phyloP scores from a whole-genome alignment of 1,140 invertebrate species.

The Conus betulinus region DNA sequence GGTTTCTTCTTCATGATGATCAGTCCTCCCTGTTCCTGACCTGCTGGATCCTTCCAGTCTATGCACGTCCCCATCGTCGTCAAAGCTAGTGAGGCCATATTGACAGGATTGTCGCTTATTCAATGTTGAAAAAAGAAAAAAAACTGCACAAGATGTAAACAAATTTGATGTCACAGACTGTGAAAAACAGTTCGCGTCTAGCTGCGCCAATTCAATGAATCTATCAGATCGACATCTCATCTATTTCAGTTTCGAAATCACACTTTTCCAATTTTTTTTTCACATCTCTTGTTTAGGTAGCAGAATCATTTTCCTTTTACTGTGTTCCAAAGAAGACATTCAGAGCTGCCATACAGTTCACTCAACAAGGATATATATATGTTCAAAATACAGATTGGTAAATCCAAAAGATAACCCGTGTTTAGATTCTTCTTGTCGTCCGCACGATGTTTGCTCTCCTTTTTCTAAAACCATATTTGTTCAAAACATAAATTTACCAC shows the following conservation, averaged over 20 bases:
- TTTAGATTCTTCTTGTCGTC: neutral
- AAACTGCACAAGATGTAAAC: neutral
- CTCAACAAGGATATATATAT: no score
- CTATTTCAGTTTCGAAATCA: no score
- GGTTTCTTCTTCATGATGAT: constrained; percentile 85
- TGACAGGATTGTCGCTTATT: neutral
- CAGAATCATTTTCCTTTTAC: no score
- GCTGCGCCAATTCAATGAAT: no score
- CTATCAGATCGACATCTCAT: no score
- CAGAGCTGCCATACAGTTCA: no score
- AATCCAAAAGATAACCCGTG: no score
- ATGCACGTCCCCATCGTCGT: constrained; percentile 79
- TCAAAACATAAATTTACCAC: constrained; percentile 1
- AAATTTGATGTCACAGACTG: neutral
- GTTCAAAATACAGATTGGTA: no score
- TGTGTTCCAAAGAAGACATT: no score
- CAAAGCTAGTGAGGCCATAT: constrained; percentile 51
- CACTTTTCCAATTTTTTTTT: no score
- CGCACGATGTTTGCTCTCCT: neutral
- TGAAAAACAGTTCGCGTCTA: no score
- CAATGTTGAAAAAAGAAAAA: neutral
- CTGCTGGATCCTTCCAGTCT: constrained; percentile 88
- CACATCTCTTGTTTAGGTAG: neutral
- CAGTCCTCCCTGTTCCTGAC: constrained; percentile 85
- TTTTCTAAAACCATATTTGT: neutral